A percentile compares a stretch with the other conserved stretches of the same genome.
Evolutionary conservation across 2,113 vertebrate species (phyloP).

Genomic region (Lampris incognitus): DNA sequence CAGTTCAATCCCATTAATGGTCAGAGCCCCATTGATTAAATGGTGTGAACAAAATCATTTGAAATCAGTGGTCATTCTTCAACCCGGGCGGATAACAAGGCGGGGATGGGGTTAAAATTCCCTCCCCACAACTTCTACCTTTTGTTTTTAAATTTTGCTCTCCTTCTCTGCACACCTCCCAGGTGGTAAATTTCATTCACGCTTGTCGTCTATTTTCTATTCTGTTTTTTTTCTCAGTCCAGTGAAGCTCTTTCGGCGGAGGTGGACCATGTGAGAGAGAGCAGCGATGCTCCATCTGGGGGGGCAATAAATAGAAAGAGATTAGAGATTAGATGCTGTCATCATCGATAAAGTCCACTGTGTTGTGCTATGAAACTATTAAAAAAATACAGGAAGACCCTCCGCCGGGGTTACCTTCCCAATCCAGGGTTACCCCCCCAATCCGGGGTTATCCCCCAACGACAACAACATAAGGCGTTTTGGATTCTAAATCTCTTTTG

Average conservation of each 20-base stretch:
- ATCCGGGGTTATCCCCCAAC: too few relatives aligned
- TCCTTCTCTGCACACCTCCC: neutral
- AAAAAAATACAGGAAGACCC: too few relatives aligned
- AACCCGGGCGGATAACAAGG: slow-evolving; percentile 38
- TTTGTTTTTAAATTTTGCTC: slow-evolving; percentile 1
- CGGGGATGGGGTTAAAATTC: slow-evolving; percentile 2
- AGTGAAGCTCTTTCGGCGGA: neutral
- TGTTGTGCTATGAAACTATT: neutral
- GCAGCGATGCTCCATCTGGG: neutral
- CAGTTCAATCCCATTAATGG: slow-evolving; percentile 54
- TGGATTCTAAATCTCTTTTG: too few relatives aligned
- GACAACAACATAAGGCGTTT: too few relatives aligned
- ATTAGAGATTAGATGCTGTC: neutral
- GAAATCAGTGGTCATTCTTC: slow-evolving; percentile 35
- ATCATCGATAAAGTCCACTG: too few relatives aligned
- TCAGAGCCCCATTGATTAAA: slow-evolving; percentile 34
- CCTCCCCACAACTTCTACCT: neutral
- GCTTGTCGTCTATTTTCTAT: slow-evolving; percentile 4
- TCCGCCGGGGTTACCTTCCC: too few relatives aligned
- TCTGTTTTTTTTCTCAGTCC: neutral
- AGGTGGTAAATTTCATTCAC: slow-evolving; percentile 19
- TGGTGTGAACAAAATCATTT: slow-evolving; percentile 51
- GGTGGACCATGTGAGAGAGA: neutral
- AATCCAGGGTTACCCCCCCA: too few relatives aligned
- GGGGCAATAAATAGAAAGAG: neutral